Base-by-base conservation (phyloP, 2,113 vertebrate genomes). In the Lasiurus borealis region DNA sequence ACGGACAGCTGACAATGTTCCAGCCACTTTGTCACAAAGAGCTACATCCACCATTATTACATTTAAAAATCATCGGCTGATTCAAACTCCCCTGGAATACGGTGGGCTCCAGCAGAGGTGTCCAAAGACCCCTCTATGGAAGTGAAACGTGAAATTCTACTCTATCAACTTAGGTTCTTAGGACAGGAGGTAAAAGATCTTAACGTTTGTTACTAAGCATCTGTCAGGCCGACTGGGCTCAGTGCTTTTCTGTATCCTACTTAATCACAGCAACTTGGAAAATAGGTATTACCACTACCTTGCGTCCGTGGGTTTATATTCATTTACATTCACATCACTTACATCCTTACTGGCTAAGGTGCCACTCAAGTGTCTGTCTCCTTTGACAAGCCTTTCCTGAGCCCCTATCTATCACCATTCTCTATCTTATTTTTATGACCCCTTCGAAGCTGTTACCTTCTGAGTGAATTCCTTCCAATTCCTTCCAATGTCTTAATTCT, bases 1-100 rank as follows among this genome's bases (percentile, higher is more conserved):
- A 3, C 0, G 21, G 59, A 62, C 46, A 85, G 14, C 44, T 25
- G 88, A 80, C 73, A 13, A 19, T 8, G 44, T 81, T 84, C 85
- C 73, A 90, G 88, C 69, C 68, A 21, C 85, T 77, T 59, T 88
- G 68, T 88, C 82, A 50, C 64, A 27, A 27, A 52, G 71, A 88
- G 52, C 71, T 59, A 44, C 75, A 71, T 34, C 87, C 64, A 40
- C 81, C 13, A 18, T 40, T 36, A 64, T 34, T 57, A 84, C 48
- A 75, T 76, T 44, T 44, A 77, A 75, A 81, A 64, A 69, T 8
- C 31, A 64, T 6, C 69, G 25, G 52, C 15, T 31, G 69, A 23
- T 52, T 21, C 0, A 0, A 80, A 76, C n/a, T 40, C 52, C 36
- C 50, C 54, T n/a, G n/a, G 59, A 25, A 31, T 7, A 25, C 1